phyloP scores from a whole-genome alignment of 1,140 invertebrate genomes.

The Bombus confusus region DNA sequence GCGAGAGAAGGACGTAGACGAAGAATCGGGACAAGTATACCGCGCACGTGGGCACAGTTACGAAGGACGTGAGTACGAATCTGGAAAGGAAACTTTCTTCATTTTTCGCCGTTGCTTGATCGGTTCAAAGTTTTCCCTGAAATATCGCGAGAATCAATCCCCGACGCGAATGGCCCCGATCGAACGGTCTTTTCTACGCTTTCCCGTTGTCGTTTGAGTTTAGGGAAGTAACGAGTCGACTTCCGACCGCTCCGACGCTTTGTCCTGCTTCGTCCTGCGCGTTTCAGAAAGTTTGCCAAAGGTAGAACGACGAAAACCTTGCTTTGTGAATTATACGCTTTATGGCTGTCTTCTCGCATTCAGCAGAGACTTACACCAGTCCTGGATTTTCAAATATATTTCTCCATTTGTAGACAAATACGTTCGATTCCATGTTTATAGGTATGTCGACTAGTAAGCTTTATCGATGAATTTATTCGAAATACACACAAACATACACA shows the following conservation, averaged over 20 bases:
- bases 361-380: background rate
- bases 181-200: slow-evolving; percentile 55
- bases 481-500: too few relatives aligned
- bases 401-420: background rate
- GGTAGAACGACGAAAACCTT: background rate
- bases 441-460: too few relatives aligned
- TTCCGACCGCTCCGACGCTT: slow-evolving; percentile 32
- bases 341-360: background rate
- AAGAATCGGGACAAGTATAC: slow-evolving; percentile 61
- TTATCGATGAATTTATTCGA: too few relatives aligned
- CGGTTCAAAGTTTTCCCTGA: slow-evolving; percentile 64
- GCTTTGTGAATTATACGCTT: background rate
- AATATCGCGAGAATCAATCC: slow-evolving; percentile 80
- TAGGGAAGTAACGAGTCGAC: slow-evolving; percentile 48
- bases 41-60: slow-evolving; percentile 71
- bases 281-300: background rate
- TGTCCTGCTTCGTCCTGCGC: background rate
- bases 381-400: background rate
- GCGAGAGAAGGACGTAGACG: slow-evolving; percentile 6
- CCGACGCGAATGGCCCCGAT: slow-evolving; percentile 67
- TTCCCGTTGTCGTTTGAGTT: slow-evolving; percentile 33
- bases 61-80: slow-evolving; percentile 74
- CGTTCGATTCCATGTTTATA: background rate
- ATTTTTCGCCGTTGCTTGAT: slow-evolving; percentile 74
- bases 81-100: slow-evolving; percentile 78